Evolutionary conservation across 2,888 invertebrate species (phyloP), one percentile per base, ranked within the genome.

Genomic region (Caradrina clavipalpis): DNA sequence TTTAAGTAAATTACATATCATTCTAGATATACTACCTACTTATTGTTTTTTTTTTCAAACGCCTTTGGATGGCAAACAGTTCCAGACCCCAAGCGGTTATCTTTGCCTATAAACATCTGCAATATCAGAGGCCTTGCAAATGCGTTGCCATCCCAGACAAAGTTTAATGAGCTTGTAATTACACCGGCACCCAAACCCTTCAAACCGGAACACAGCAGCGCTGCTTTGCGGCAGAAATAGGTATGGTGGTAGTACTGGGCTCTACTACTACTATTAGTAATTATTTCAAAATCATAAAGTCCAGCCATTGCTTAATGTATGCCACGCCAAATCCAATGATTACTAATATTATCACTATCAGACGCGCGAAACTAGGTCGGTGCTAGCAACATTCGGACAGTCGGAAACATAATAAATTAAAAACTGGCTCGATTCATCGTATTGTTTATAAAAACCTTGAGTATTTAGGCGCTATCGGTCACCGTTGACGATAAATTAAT

Each of bases 401-500:
- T 55, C 22, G 7, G 22, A 66, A 66, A 45, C 54, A 49, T 26
- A 58, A 49, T 55, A 62, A 64, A 61, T 76, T 66, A 26, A 69
- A 69, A 69, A 53, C 55, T 19, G 15, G 45, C 53, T 57, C 5
- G 8, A 55, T 54, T 42, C 26, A 35, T 39, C 50, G 60, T 49
- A 71, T 80, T 78, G 75, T 80, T 73, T 69, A 78, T 68, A 68
- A 60, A 64, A 81, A 63, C 73, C 73, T 81, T 79, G 58, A 77
- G 50, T 57, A 69, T 74, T 73, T 80, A 59, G 74, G 75, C 64
- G 72, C 79, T 90, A 89, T 90, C 88, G 86, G 87, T 85, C 87
- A 83, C 55, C 65, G 65, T 59, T 78, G 76, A 81, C 83, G 88
- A 88, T 89, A 87, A 84, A 90, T 90, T 91, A 93, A 91, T 90